These are phyloP conservation scores for Chaetura pelagica DNA, from an alignment of 2,113 vertebrate species.

Conservation along the genomic window DNA sequence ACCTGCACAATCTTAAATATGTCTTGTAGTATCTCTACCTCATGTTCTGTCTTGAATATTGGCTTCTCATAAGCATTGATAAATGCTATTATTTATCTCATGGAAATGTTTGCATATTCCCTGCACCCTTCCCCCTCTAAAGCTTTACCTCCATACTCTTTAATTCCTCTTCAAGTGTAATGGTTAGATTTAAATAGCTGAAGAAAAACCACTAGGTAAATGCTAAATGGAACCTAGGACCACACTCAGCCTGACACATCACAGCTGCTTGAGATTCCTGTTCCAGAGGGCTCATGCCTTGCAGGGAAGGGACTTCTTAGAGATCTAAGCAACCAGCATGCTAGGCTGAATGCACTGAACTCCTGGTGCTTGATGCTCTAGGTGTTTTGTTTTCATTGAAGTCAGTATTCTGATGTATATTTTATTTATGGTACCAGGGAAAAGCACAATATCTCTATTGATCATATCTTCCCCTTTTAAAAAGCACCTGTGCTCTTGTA, in stretches of 20 bases:
- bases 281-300: neutral
- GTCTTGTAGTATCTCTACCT: neutral
- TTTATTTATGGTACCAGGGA: neutral
- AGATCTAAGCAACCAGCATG: neutral
- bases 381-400: neutral
- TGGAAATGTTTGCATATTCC: neutral
- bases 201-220: neutral
- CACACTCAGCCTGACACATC: neutral
- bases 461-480: neutral
- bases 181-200: neutral
- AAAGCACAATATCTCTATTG: neutral
- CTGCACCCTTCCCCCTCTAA: neutral
- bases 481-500: neutral
- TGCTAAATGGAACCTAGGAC: neutral
- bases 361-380: neutral
- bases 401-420: neutral
- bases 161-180: neutral
- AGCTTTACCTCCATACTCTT: neutral
- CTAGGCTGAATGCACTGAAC: neutral
- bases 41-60: neutral
- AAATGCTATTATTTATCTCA: neutral
- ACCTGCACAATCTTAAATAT: neutral
- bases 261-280: neutral
- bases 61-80: neutral
- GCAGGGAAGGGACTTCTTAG: neutral